Base-by-base conservation (phyloP, 2,113 vertebrate species). In the Colistium nudipinnis region DNA sequence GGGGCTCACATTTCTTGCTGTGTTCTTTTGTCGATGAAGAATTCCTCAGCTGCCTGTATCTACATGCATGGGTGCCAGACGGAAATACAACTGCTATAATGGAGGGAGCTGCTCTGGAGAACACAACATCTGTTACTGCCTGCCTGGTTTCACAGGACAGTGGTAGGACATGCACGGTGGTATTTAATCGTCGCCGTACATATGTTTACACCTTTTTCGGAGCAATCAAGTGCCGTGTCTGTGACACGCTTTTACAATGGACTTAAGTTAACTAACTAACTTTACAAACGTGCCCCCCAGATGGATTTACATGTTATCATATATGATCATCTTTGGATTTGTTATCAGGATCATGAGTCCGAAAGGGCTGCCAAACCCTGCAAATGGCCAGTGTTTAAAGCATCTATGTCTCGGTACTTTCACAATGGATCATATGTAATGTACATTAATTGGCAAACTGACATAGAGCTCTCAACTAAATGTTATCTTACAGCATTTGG, bases 81-180 rank as follows among this genome's bases (percentile, higher is more conserved):
- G 89, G 86, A 95, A 96, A 64, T 93, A 95, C 73, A 96, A 93
- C 1, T 98, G 97, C 74, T 96, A 93, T 81, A 94, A 96, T 19
- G 93, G 94, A 0, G 95, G 96, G 64, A 96, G 93, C 89, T 97
- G 96, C 80, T 92, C 92, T 0, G 76, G 91, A 56, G 41, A 74
- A 0, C 64, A 70, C 17, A 56, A 87, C 51, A 51, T 44, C 3
- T 97, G 96, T 9, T 10, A 51, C 25, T 96, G 95, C 82, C 68
- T 78, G 48, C 85, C 93, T 0, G 96, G 96, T 1, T 97, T 96
- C 66, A 78, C 88, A 0, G 96, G 97, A 90, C 91, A 93, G 60
- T 76, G 95, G 97, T 97, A 84, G n/a, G 75, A 55, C 55, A 36
- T 3, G 1, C 2, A 44, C 13, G 3, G 39, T 59, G 7, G 39